Conservation (phyloP, 2,797 vertebrate species). For the Graptemys geographica region DNA sequence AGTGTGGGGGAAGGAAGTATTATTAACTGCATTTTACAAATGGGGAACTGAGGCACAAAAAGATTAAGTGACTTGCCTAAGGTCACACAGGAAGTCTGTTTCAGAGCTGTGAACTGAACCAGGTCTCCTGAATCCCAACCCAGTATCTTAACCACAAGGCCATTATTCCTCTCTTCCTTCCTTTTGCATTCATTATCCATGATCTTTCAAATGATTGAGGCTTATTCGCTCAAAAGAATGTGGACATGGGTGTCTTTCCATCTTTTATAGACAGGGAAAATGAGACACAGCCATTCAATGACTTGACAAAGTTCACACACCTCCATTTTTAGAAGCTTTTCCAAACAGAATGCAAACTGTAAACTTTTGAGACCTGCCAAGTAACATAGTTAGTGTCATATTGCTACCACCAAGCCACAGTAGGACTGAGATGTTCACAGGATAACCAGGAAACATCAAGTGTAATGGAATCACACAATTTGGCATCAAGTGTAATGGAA, state of each 20-base stretch:
- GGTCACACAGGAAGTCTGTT: neutral
- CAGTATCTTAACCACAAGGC: neutral
- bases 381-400: neutral
- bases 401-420: neutral
- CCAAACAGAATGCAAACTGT: neutral
- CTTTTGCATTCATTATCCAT: neutral
- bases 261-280: neutral
- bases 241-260: neutral
- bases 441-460: neutral
- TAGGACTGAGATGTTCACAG: neutral
- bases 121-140: neutral
- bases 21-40: neutral
- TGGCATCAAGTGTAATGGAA: neutral
- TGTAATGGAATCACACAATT: neutral
- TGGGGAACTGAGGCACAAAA: neutral
- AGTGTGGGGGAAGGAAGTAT: neutral
- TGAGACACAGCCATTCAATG: neutral
- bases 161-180: neutral
- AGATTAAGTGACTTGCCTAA: neutral
- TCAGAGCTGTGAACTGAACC: neutral
- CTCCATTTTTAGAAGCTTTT: neutral
- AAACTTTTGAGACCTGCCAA: neutral
- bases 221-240: neutral
- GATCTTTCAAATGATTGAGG: neutral
- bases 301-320: neutral